phyloP scores from a whole-genome alignment of 2,888 invertebrate genomes.

The Dione juno region DNA sequence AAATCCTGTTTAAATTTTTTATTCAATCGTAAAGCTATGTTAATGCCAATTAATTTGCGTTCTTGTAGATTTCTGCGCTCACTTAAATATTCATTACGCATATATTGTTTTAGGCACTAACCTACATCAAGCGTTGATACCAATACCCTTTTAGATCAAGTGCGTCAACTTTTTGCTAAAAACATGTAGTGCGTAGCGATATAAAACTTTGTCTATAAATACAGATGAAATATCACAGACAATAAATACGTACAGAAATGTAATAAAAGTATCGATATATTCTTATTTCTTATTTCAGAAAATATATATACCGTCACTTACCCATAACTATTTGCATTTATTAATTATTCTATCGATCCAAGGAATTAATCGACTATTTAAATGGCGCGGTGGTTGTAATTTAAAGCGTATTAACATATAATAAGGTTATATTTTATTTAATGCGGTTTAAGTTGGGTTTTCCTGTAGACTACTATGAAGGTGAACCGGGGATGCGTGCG shows the following conservation, averaged over 20 bases:
- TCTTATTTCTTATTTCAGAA: neutral
- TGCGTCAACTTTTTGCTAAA: neutral
- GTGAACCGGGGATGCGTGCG: conserved; percentile 66
- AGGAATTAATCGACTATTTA: conserved; percentile 54
- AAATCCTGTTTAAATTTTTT: neutral
- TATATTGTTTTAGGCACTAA: conserved; percentile 21
- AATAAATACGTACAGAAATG: neutral
- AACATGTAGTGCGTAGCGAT: neutral
- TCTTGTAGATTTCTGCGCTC: neutral
- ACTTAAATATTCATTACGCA: conserved; percentile 7
- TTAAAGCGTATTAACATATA: conserved; percentile 44
- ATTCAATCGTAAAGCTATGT: conserved; percentile 10
- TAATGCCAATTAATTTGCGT: conserved; percentile 1
- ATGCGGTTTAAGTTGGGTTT: conserved; percentile 60
- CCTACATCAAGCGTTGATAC: conserved; percentile 21
- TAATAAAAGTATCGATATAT: neutral
- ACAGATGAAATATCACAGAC: neutral
- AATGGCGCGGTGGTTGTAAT: conserved; percentile 44
- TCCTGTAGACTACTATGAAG: conserved; percentile 58
- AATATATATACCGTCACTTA: conserved; percentile 39
- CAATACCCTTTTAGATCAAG: neutral
- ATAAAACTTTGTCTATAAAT: neutral
- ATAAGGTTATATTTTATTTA: conserved; percentile 50
- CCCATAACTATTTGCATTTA: conserved; percentile 46
- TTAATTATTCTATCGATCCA: conserved; percentile 48